Percentiles rank a stretch among this genome's conserved stretches.
Evolutionary conservation across 2,797 vertebrate genomes (phyloP).

Genomic region (Sparidentex hasta): DNA sequence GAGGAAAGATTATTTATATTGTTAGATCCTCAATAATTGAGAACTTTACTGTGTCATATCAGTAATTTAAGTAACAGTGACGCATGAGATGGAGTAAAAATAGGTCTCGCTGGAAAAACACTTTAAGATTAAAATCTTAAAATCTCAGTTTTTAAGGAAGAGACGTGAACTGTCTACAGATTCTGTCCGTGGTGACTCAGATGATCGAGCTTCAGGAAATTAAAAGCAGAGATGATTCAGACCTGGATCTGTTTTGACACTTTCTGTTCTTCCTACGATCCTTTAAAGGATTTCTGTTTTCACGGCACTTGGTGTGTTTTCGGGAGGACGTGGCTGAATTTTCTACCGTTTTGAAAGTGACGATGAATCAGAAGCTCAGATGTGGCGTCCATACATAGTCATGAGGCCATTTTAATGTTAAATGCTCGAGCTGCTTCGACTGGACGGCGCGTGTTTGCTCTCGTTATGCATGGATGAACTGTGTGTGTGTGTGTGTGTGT

Average conservation of each 20-base stretch:
- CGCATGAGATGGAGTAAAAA: not conserved
- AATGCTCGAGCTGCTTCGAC: conserved; percentile 44
- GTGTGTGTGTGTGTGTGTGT: conserved; percentile 38
- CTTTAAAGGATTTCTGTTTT: conserved; percentile 11
- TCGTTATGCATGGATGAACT: conserved; percentile 54
- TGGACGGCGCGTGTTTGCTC: conserved; percentile 39
- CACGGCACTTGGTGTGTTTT: not conserved
- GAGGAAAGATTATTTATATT: not conserved
- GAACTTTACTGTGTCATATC: too few relatives aligned
- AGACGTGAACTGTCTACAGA: not conserved
- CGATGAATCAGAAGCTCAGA: conserved; percentile 46
- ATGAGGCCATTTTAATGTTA: conserved; percentile 64
- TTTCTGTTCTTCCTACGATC: not conserved
- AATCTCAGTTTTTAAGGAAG: not conserved
- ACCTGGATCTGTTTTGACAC: not conserved
- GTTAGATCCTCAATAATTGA: too few relatives aligned
- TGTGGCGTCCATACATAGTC: conserved; percentile 53
- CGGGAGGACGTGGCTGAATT: conserved; percentile 1
- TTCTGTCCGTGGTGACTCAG: not conserved
- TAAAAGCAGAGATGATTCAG: not conserved
- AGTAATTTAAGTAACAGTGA: not conserved
- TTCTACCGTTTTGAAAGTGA: conserved; percentile 28
- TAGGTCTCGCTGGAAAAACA: too few relatives aligned
- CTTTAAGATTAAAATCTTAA: too few relatives aligned
- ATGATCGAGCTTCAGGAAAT: not conserved